A percentile compares a stretch with the other conserved stretches of the same genome.
phyloP scores from a whole-genome alignment of 2,113 vertebrate species.

The Chascanopsetta lugubris region DNA sequence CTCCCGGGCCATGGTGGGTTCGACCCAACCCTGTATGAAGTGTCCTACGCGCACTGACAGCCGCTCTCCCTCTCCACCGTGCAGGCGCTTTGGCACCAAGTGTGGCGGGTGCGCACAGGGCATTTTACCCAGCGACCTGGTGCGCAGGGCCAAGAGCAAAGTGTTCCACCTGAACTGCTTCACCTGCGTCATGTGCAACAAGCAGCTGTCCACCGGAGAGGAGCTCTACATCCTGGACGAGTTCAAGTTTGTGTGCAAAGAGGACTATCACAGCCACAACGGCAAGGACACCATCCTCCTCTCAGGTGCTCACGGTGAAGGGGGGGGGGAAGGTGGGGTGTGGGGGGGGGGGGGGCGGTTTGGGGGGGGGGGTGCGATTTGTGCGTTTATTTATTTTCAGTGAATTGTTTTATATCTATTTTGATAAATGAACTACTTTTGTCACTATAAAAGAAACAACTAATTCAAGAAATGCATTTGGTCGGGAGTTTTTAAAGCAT shows the following conservation, averaged over 20 bases:
- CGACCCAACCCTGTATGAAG: too few species aligned
- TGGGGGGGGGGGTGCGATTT: too few species aligned
- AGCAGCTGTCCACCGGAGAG: slow-evolving; percentile 98
- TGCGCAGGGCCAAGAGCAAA: slow-evolving; percentile 94
- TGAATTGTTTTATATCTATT: too few species aligned
- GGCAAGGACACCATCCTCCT: slow-evolving; percentile 94
- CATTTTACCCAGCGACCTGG: slow-evolving; percentile 96
- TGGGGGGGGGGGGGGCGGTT: too few species aligned
- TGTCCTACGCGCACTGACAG: background rate
- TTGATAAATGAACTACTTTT: too few species aligned
- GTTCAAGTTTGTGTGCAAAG: slow-evolving; percentile 98
- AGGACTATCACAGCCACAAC: slow-evolving; percentile 93
- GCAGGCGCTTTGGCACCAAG: slow-evolving; percentile 96
- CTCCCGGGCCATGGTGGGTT: too few species aligned
- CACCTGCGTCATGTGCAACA: slow-evolving; percentile 98
- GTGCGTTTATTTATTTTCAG: too few species aligned
- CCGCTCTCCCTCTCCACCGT: slow-evolving; percentile 27
- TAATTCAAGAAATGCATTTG: too few species aligned
- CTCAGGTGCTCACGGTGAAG: too few species aligned
- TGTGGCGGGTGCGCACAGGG: slow-evolving; percentile 95
- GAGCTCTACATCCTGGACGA: slow-evolving; percentile 98
- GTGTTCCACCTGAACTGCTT: slow-evolving; percentile 99
- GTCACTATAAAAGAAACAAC: too few species aligned
- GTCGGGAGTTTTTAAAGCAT: too few species aligned
- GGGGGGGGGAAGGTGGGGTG: too few species aligned